Conservation (phyloP, 2,888 invertebrate genomes). For the Leptinotarsa tumamoca region DNA sequence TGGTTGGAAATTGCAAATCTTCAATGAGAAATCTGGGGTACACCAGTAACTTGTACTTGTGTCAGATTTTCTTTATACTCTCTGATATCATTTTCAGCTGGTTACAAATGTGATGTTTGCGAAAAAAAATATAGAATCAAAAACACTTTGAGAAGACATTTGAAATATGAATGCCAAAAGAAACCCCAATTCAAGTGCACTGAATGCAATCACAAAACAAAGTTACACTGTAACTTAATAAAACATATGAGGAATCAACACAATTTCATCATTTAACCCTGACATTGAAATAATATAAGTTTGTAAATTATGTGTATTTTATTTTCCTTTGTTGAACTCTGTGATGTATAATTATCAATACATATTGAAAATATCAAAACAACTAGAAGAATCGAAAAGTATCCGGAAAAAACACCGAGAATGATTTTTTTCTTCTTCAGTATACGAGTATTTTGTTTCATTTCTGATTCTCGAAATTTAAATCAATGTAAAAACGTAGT, state of each 20-base stretch:
- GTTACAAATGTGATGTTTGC: conserved; percentile 21
- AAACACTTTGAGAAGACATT: conserved; percentile 29
- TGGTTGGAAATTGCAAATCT: no score
- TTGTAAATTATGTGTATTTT: neutral
- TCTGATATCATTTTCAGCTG: neutral
- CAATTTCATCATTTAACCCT: neutral
- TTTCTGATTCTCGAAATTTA: no score
- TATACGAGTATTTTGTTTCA: no score
- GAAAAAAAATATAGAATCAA: conserved; percentile 24
- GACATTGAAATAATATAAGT: neutral
- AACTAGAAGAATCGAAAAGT: no score
- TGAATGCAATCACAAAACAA: conserved; percentile 10
- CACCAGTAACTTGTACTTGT: no score
- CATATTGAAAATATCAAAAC: no score
- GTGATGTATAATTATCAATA: no score
- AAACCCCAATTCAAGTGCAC: conserved; percentile 50
- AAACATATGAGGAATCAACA: neutral
- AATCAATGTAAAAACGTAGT: no score
- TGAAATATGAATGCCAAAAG: conserved; percentile 65
- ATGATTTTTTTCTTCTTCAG: no score
- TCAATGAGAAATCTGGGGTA: no score
- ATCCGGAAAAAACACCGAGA: no score
- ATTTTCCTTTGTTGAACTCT: no score
- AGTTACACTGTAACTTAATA: conserved; percentile 8
- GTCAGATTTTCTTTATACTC: neutral